Evolutionary conservation across 2,888 invertebrate species (phyloP).

Genomic region (Busseola fusca): DNA sequence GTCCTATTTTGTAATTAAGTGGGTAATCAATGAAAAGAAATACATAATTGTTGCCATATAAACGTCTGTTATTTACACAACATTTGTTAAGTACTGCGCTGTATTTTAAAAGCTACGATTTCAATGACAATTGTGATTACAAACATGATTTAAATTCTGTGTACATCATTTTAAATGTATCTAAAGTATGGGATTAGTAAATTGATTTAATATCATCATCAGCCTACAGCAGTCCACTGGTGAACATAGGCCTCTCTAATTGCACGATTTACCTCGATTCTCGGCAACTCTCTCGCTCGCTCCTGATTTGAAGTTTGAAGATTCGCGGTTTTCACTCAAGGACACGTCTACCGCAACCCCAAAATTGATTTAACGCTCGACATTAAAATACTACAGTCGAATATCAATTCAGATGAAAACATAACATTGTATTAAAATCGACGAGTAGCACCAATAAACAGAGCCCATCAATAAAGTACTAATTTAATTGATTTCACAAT

Average conservation of each 20-base stretch:
- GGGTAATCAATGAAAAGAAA: conserved; percentile 60
- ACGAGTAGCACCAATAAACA: conserved; percentile 67
- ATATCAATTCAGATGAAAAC: conserved; percentile 54
- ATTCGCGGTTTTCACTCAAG: neutral
- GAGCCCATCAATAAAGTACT: conserved; percentile 72
- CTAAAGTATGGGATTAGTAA: conserved; percentile 16
- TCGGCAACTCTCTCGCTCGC: neutral
- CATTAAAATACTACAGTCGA: conserved; percentile 15
- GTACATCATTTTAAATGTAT: conserved; percentile 21
- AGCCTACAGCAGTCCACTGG: too few relatives aligned
- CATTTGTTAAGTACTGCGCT: conserved; percentile 28
- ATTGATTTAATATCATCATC: too few relatives aligned
- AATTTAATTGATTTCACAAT: conserved; percentile 81
- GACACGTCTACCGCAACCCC: neutral
- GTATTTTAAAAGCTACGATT: conserved; percentile 43
- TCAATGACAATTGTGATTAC: conserved; percentile 42
- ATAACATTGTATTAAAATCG: conserved; percentile 59
- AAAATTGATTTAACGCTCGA: conserved; percentile 10
- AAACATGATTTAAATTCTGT: conserved; percentile 35
- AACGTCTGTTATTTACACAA: conserved; percentile 50
- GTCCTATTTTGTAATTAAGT: conserved; percentile 64
- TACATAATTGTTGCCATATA: conserved; percentile 60
- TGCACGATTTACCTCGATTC: neutral
- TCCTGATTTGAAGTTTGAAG: too few relatives aligned
- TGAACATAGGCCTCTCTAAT: neutral